These are phyloP conservation scores for Coluber constrictor DNA, from an alignment of 2,797 vertebrate genomes.

Conservation along the genomic window DNA sequence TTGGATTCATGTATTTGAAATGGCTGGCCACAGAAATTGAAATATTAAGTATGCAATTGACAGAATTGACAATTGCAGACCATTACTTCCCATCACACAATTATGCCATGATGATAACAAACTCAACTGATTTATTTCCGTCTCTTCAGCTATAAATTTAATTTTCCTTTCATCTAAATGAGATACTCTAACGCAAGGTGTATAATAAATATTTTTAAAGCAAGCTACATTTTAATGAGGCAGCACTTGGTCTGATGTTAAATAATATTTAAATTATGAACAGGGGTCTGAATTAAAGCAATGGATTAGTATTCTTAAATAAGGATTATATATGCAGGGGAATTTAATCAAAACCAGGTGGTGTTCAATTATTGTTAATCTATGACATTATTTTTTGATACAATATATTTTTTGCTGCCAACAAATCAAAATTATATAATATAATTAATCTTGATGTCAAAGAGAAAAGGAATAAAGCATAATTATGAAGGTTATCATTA, in stretches of 20 bases:
- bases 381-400: slow-evolving; percentile 5
- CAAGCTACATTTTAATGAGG: slow-evolving; percentile 13
- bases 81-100: not conserved
- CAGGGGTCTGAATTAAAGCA: not conserved
- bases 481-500: not conserved
- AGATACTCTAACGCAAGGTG: not conserved
- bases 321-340: not conserved
- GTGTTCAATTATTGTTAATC: slow-evolving; percentile 19
- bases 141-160: not conserved
- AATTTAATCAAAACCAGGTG: slow-evolving; percentile 1
- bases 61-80: not conserved
- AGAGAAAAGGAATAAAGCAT: not conserved
- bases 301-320: not conserved
- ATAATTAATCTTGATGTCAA: slow-evolving; percentile 5
- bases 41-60: not conserved
- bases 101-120: not conserved
- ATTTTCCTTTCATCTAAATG: not conserved
- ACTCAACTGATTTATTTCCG: not conserved
- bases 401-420: not conserved
- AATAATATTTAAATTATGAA: slow-evolving; percentile 5
- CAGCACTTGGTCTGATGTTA: not conserved
- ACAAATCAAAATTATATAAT: not conserved
- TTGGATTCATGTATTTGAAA: not conserved
- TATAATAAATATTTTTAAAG: slow-evolving; percentile 13
- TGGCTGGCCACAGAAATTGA: not conserved